Evolutionary conservation across 2,888 invertebrate species (phyloP), one percentile per base, ranked within the genome.

Genomic region (Eucera pruinosa): DNA sequence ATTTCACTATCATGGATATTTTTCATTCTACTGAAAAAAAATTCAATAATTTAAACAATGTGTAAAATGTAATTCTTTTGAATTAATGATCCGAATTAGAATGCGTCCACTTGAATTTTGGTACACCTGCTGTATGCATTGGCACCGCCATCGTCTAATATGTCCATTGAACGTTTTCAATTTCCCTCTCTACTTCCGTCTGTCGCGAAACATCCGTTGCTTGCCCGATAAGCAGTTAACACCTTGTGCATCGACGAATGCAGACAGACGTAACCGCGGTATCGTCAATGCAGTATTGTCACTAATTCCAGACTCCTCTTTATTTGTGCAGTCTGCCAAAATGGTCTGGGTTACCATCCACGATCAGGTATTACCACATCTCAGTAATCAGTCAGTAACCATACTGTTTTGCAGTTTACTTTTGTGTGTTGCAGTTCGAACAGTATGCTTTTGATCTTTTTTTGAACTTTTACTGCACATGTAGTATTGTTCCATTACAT

Each of bases 261-360:
- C 71, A 62, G 52, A 43, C 75, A 70, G 72, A 73, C 30, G 52
- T 77, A 61, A 48, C 36, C 58, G 69, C 61, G 76, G 48, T 55
- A 23, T 60, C 69, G 33, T 11, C 58, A 55, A 55, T 54, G 74
- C 62, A 48, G 64, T 69, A 78, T 62, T 69, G 57, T 62, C 78
- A 79, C 85, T 92, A 91, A 92, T 90, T 78, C 87, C 87, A 82
- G 83, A 88, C 87, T 89, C 85, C 86, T 89, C 88, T 91, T 91
- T 91, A 88, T 92, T 91, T 89, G 80, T 88, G 89, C 92, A 92
- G 92, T 91, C 90, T 83, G 87, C 87, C 88, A 91, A 89, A 90
- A 92, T 92, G 92, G 91, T 92, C 88, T 92, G 92, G 92, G 89
- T 90, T 85, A 91, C 91, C 86, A 81, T 66, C 88, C 90, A 92